Evolutionary conservation across 2,888 invertebrate species (phyloP), one percentile per base, ranked within the genome.

Genomic region (Belgica antarctica): DNA sequence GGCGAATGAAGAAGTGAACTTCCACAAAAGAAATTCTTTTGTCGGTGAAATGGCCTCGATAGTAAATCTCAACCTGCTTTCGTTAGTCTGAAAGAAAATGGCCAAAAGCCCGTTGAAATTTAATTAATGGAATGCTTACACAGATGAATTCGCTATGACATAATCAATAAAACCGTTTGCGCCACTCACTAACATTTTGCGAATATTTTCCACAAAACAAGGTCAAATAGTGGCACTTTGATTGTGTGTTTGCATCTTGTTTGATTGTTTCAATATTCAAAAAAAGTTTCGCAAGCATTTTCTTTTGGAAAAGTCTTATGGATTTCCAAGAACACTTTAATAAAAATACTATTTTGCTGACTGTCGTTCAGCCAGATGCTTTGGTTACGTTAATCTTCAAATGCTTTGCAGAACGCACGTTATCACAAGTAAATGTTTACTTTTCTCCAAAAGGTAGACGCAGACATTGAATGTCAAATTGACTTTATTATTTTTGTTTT

Each of bases 141-240:
- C 63, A 63, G 4, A 68, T 66, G 47, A 52, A 57, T 68, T 68
- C 52, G 27, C 19, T 57, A 57, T 68, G 68, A 68, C 68, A 68
- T 68, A 68, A 68, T 57, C 68, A 31, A 15, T 15, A 31, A 25
- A 65, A 34, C 17, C 25, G 24, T 34, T 63, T 24, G 15, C 15
- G 22, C 62, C 34, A 62, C 19, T 15, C 31, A 34, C 34, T 7
- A 10, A 34, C 31, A n/a, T 31, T 65, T 65, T 28, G 65, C 47
- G 47, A 65, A 47, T 62, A 19, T 22, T 36, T 62, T 63, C 63
- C 63, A 63, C 34, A 15, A 36, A 63, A 34, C 47, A 66, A 66
- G 65, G 65, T 47, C 65, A 66, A 28, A 66, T 66, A 46, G 65
- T 19, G 61, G 28, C 27, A 61, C 22, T 34, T 36, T 34, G 34